Base-by-base conservation (phyloP, 2,888 invertebrate species). In the Ophion ellenae region DNA sequence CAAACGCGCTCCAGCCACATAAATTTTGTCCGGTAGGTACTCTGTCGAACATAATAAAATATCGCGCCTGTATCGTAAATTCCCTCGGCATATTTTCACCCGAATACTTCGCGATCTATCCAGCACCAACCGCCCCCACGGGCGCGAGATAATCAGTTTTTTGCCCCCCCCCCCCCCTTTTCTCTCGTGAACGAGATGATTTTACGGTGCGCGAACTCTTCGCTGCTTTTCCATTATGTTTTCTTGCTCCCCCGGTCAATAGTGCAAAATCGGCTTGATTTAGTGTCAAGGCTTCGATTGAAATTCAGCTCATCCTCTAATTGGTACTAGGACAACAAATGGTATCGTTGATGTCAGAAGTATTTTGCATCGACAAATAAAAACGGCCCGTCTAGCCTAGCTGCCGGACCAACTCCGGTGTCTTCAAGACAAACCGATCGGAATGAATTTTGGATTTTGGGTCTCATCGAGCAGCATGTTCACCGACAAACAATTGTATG, bases 21-120 rank as follows among this genome's bases (percentile, higher is more conserved):
- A 91, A 92, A 92, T 92, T 92, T 90, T 87, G 89, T 89, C 88
- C 88, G 90, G 89, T 90, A 88, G 90, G 90, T 91, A 90, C 90
- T 91, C 90, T 90, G 90, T 90, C 90, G 91, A 91, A 91, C 90
- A 91, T 91, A 92, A 92, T 92, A 92, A 92, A 92, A 91, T 91
- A 90, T 90, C 89, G 89, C 90, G 90, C 89, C 90, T 90, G 90
- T 90, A 89, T 92, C 92, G 91, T 92, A 92, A 92, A 92, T 92
- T 91, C 89, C 88, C 86, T 76, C 86, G 88, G 90, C 90, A 90
- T 92, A 91, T 91, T 92, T 91, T 90, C 88, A 86, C 83, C 89
- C 88, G 89, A 90, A 89, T 90, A 87, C 87, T 89, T 87, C 83
- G 63, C 53, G 74, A 81, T 80, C 80, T 87, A 86, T 87, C 83